Percentiles rank a stretch among this genome's conserved stretches.
Evolutionary conservation across 1,140 invertebrate species (phyloP).

Genomic region (Cotesia vestalis): DNA sequence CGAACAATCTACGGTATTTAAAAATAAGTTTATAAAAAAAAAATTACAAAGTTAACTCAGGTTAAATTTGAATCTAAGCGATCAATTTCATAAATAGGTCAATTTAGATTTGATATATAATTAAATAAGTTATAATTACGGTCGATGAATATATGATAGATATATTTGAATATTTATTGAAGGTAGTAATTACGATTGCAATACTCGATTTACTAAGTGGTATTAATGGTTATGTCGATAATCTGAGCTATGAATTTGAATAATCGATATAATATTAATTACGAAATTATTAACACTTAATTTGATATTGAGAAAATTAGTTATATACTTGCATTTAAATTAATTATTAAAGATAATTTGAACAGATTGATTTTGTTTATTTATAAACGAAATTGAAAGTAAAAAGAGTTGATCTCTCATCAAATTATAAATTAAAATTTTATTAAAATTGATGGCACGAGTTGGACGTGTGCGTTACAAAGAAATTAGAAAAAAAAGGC

Average conservation of each 20-base stretch:
- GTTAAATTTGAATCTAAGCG: background rate
- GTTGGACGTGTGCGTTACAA: too few species aligned
- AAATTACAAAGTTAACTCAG: background rate
- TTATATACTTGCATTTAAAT: too few species aligned
- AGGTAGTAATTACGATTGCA: slow-evolving; percentile 15
- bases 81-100: slow-evolving; percentile 10
- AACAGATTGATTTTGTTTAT: too few species aligned
- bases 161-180: background rate
- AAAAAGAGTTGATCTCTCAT: too few species aligned
- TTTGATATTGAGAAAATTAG: too few species aligned
- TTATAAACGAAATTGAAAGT: too few species aligned
- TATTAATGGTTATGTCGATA: background rate
- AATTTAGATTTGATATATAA: background rate
- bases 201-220: slow-evolving; percentile 5
- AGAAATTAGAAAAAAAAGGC: too few species aligned
- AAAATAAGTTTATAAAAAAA: background rate
- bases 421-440: too few species aligned
- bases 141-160: background rate
- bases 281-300: too few species aligned
- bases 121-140: slow-evolving; percentile 2
- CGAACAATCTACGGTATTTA: background rate
- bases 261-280: background rate
- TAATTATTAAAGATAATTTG: too few species aligned
- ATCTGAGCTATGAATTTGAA: slow-evolving; percentile 4
- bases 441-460: too few species aligned